phyloP scores from a whole-genome alignment of 1,140 invertebrate species.

The Akabosia matsudoensis region DNA sequence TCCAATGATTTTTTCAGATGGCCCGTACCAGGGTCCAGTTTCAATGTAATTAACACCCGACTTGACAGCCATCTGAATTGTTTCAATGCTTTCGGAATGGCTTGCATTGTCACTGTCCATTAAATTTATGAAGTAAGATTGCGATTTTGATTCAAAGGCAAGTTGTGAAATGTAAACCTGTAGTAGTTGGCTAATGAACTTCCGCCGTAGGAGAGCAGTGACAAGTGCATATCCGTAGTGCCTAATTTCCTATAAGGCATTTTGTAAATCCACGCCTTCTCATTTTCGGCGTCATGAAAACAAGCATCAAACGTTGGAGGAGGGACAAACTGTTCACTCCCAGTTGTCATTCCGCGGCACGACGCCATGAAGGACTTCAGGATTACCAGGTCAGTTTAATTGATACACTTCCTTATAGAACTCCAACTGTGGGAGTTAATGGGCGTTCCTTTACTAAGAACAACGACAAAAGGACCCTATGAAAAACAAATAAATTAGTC shows the following conservation, averaged over 20 bases:
- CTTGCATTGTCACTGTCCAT: slow-evolving; percentile 56
- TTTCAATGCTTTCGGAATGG: slow-evolving; percentile 56
- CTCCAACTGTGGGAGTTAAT: too few species aligned
- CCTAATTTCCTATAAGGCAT: slow-evolving; percentile 60
- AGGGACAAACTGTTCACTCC: background rate
- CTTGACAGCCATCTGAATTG: slow-evolving; percentile 68
- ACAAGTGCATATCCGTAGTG: slow-evolving; percentile 60
- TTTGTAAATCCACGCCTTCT: slow-evolving; percentile 47
- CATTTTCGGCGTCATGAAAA: slow-evolving; percentile 49
- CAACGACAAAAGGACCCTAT: too few species aligned
- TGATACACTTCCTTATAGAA: too few species aligned
- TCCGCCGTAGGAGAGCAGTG: slow-evolving; percentile 60
- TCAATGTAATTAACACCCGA: slow-evolving; percentile 87
- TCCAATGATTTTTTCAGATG: slow-evolving; percentile 73
- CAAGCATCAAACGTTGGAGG: slow-evolving; percentile 49
- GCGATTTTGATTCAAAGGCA: slow-evolving; percentile 21
- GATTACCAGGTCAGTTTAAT: too few species aligned
- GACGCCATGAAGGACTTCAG: too few species aligned
- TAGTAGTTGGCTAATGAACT: slow-evolving; percentile 54
- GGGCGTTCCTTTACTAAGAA: too few species aligned
- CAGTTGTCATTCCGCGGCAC: slow-evolving; percentile 13
- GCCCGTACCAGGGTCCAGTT: slow-evolving; percentile 85
- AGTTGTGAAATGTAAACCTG: slow-evolving; percentile 49
- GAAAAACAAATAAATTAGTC: too few species aligned
- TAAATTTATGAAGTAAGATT: background rate